phyloP scores from a whole-genome alignment of 64 coral and sea anemone genomes.

The Orbicella faveolata region DNA sequence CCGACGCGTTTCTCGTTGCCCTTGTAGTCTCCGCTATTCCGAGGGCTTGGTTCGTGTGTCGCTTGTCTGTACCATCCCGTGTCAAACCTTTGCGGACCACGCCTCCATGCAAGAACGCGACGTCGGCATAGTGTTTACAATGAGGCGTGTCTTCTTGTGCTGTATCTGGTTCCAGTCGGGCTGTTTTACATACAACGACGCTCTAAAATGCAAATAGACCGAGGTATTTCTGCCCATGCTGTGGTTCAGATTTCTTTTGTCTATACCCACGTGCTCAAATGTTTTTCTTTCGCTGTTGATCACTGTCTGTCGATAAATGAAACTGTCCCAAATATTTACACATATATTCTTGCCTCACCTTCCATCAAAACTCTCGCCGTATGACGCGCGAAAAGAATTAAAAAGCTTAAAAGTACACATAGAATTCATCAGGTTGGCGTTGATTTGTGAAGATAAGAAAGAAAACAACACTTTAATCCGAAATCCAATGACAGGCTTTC shows the following conservation, averaged over 20 bases:
- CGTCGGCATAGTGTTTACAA: not conserved
- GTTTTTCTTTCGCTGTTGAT: not conserved
- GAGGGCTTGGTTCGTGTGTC: too few species aligned
- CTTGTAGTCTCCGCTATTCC: too few species aligned
- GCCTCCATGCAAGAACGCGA: not conserved
- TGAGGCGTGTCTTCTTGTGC: not conserved
- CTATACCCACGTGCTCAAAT: constrained; percentile 2
- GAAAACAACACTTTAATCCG: not conserved
- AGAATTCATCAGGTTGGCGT: not conserved
- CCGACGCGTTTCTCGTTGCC: too few species aligned
- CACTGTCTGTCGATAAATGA: not conserved
- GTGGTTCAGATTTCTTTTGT: not conserved
- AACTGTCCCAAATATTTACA: not conserved
- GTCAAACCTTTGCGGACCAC: too few species aligned
- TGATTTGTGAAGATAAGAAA: not conserved
- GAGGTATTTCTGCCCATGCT: constrained; percentile 12
- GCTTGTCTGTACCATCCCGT: too few species aligned
- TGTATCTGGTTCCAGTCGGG: not conserved
- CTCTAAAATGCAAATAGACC: constrained; percentile 1
- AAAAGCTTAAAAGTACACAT: constrained; percentile 9
- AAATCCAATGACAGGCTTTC: constrained; percentile 31
- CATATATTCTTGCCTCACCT: not conserved
- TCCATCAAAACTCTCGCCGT: not conserved
- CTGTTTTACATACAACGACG: not conserved
- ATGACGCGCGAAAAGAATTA: not conserved